Base-by-base conservation (phyloP, 2,113 vertebrate genomes). In the Spea bombifrons region DNA sequence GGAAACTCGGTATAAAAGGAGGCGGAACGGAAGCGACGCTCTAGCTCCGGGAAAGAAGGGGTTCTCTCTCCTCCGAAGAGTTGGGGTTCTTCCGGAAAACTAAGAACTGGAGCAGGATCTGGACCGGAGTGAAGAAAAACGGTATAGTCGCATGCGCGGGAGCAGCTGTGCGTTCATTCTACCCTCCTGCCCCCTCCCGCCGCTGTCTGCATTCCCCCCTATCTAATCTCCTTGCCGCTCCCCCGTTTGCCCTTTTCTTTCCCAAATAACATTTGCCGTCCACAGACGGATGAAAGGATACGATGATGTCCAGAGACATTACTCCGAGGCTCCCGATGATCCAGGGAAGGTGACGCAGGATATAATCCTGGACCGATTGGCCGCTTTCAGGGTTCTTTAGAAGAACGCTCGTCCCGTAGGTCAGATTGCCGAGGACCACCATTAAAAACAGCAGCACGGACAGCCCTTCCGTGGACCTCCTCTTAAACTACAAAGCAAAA, bases 331-430 rank as follows among this genome's bases (percentile, higher is more conserved):
- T 99, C 86, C 97, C 97, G 7, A 98, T 86, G 9, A 99, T 92
- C 97, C 97, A 99, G 71, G 97, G 97, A 48, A 99, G 85, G 85
- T 98, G 97, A 82, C 95, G 96, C 73, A 97, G 52, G 4, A 97
- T 0, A 77, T 97, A 97, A 87, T 89, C 92, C 0, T 66, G 87
- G 78, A 95, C 91, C 0, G 86, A 81, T 70, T 96, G 90, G 5
- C 90, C 92, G 0, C 4, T 53, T 2, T 95, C 94, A 0, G 97
- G 97, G 88, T 96, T 96, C 84, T 98, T 99, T 80, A 98, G 84
- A 3, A 99, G 87, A 73, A 99, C 91, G 0, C 96, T 97, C 78
- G 95, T 74, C 2, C 97, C 97, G 0, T 99, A 99, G 0, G 91
- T 85, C 0, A 81, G 88, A 87, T 99, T 99, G 12, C 97, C 97